Evolutionary conservation across 2,797 vertebrate genomes (phyloP), one percentile per base, ranked within the genome.

Genomic region (Hemibagrus guttatus): DNA sequence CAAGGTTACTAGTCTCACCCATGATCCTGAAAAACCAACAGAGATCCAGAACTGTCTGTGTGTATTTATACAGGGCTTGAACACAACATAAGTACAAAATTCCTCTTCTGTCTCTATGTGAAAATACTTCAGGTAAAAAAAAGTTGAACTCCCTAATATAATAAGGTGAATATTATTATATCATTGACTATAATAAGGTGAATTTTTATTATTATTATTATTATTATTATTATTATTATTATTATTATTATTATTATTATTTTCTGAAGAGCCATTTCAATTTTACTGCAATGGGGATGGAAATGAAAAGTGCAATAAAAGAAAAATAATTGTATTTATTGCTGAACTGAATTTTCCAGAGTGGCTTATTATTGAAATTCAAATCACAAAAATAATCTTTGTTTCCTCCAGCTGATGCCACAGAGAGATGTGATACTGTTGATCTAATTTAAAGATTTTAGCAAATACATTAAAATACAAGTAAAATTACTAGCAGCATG

Each of bases 401-500:
- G 23, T n/a, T 74, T 74, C 71, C 23, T 74, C 2, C 12, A 49
- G 23, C 12, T 56, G 74, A 54, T 56, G 52, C 56, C 16, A 56
- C 52, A 56, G 74, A 76, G 17, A 31, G 16, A 17, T 52, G 1
- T n/a, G 46, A 14, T 74, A 17, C 42, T n/a, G 46, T 12, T 23
- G 42, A 42, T n/a, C 42, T 49, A 74, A 49, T 49, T 14, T 26
- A 49, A 49, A 49, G 23, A 76, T 52, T 28, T 75, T 6, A 75
- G 72, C 26, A 71, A 28, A 68, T 84, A 78, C 84, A 59, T 31
- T 86, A 69, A 46, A 81, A 64, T 69, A 86, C 83, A 76, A 64
- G 84, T 85, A 87, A 88, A 84, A 89, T 87, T 88, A 85, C 87
- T 88, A 90, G 85, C 87, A 86, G 88, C 88, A 63, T 75, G 72